Conservation (phyloP, 1,140 invertebrate species). For the Nasonia longicornis region DNA sequence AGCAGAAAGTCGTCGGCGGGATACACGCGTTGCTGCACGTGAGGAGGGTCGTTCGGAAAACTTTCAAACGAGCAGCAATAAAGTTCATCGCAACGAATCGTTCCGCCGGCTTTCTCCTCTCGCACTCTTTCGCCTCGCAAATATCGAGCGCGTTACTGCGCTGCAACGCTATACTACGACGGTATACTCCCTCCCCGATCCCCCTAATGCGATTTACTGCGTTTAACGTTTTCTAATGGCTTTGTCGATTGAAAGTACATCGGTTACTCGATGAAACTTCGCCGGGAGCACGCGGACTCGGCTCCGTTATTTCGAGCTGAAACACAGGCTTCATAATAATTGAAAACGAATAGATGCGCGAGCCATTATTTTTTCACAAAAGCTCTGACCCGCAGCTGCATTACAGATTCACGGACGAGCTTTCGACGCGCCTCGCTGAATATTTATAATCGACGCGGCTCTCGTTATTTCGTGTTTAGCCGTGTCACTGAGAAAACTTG, state of each 20-base stretch:
- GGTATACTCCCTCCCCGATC: background rate
- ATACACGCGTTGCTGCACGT: background rate
- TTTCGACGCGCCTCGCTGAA: background rate
- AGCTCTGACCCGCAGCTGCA: no score
- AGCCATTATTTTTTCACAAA: background rate
- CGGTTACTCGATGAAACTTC: slow-evolving; percentile 34
- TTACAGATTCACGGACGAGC: background rate
- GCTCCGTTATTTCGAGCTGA: slow-evolving; percentile 15
- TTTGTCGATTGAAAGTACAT: slow-evolving; percentile 44
- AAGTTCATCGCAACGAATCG: slow-evolving; percentile 45
- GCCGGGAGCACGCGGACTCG: background rate
- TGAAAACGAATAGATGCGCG: background rate
- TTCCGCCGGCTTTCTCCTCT: slow-evolving; percentile 2
- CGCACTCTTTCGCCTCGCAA: slow-evolving; percentile 30
- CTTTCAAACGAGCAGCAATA: slow-evolving; percentile 43
- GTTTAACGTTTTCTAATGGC: slow-evolving; percentile 46
- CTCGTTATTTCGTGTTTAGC: background rate
- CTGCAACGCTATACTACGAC: background rate
- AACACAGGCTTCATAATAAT: background rate
- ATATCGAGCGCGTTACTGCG: slow-evolving; percentile 29
- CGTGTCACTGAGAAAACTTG: no score
- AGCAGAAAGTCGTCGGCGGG: background rate
- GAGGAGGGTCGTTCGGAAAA: slow-evolving; percentile 38
- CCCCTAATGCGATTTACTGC: slow-evolving; percentile 43
- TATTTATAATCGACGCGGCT: background rate